Conservation (phyloP, 2,113 vertebrate species). For the Megaleporinus macrocephalus region DNA sequence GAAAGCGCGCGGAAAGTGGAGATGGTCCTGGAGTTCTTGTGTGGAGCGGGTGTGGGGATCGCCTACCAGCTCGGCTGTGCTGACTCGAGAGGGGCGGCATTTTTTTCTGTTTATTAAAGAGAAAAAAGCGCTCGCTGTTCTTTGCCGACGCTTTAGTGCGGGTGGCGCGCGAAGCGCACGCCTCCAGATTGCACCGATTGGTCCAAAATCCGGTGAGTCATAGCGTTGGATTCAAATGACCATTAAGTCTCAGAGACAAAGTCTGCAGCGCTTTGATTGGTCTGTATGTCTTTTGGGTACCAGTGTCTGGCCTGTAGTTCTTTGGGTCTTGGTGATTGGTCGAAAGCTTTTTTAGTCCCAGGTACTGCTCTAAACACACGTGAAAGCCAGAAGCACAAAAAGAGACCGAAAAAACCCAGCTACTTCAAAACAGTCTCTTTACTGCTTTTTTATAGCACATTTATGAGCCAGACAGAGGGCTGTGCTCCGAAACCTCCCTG, state of each 20-base stretch:
- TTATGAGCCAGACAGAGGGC: neutral
- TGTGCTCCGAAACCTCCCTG: neutral
- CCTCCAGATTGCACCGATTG: neutral
- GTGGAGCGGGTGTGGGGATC: neutral
- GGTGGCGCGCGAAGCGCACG: neutral
- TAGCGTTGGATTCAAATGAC: neutral
- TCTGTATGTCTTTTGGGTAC: neutral
- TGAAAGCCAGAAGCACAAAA: neutral
- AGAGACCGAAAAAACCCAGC: neutral
- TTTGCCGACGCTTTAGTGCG: slow-evolving; percentile 11
- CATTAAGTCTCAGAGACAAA: neutral
- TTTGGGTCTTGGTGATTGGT: neutral
- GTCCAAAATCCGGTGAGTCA: neutral
- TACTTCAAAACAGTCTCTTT: slow-evolving; percentile 1
- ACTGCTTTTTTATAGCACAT: slow-evolving; percentile 7
- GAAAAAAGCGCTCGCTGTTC: neutral
- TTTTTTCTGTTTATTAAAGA: neutral
- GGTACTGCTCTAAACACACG: neutral
- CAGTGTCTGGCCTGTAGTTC: too few relatives aligned
- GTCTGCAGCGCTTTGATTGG: neutral
- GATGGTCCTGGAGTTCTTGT: neutral
- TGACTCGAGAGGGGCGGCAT: neutral
- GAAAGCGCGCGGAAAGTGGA: neutral
- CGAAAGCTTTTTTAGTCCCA: neutral
- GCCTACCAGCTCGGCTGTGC: neutral